These are phyloP conservation scores for Anorthoa munda DNA, from an alignment of 2,888 invertebrate species.

Conservation along the genomic window DNA sequence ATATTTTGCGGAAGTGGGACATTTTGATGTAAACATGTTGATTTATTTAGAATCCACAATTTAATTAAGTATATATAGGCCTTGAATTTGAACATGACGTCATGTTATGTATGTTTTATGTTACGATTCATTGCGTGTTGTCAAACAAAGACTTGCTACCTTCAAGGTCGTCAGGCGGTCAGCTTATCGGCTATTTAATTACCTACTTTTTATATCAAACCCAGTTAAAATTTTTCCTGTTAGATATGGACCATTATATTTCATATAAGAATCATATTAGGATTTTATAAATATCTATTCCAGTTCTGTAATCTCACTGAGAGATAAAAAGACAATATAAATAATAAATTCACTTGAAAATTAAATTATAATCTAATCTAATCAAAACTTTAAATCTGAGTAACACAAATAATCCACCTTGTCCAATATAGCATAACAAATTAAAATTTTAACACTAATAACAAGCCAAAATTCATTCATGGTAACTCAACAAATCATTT, in stretches of 20 bases:
- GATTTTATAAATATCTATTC: not conserved
- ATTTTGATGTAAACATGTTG: constrained; percentile 36
- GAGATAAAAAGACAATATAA: not conserved
- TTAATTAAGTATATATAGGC: constrained; percentile 33
- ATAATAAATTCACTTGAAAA: not conserved
- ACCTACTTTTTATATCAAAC: constrained; percentile 1
- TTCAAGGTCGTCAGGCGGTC: constrained; percentile 74
- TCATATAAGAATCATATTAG: not conserved
- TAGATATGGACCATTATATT: not conserved
- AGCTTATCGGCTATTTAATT: constrained; percentile 6
- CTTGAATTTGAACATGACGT: constrained; percentile 65
- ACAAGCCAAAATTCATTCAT: not conserved
- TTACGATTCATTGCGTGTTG: constrained; percentile 69
- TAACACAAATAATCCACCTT: not conserved
- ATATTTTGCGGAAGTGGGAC: not conserved
- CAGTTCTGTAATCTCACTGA: not conserved
- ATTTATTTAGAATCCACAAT: constrained; percentile 35
- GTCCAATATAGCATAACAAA: not conserved
- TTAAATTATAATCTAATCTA: not conserved
- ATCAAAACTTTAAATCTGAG: not conserved
- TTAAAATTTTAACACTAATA: not conserved
- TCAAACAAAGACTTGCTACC: constrained; percentile 73
- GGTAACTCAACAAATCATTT: not conserved
- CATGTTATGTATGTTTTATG: constrained; percentile 46
- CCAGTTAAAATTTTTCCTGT: not conserved